Evolutionary conservation across 2,888 invertebrate genomes (phyloP).

Genomic region (Sinohyriopsis cumingii): DNA sequence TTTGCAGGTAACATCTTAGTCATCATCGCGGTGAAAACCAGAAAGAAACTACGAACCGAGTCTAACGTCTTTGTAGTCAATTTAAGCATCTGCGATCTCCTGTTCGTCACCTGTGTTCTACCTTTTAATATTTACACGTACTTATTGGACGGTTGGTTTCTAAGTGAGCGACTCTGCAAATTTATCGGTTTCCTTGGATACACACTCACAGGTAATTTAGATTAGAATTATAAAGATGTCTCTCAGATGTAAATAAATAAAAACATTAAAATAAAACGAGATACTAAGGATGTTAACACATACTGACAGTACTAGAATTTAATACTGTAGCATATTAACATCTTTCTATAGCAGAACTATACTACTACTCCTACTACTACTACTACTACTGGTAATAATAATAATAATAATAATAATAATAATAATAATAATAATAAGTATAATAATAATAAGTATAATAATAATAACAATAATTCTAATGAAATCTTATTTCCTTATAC

Average conservation of each 20-base stretch:
- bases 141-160: slow-evolving; percentile 33
- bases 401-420: no score
- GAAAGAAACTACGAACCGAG: slow-evolving; percentile 39
- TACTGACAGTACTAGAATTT: no score
- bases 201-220: slow-evolving; percentile 41
- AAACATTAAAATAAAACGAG: not conserved
- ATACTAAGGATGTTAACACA: no score
- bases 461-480: no score
- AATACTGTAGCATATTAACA: no score
- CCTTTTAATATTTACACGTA: slow-evolving; percentile 55
- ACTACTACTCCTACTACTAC: no score
- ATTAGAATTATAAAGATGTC: no score
- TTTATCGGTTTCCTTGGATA: slow-evolving; percentile 43
- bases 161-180: slow-evolving; percentile 36
- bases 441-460: no score
- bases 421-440: no score
- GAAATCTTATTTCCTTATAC: no score
- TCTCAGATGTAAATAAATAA: not conserved
- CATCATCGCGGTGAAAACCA: slow-evolving; percentile 38
- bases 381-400: no score
- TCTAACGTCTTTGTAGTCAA: slow-evolving; percentile 50
- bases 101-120: slow-evolving; percentile 38
- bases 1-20: slow-evolving; percentile 47
- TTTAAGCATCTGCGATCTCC: slow-evolving; percentile 45
- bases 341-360: no score